A percentile compares a stretch with the other conserved stretches of the same genome.
These are phyloP conservation scores for Glandiceps talaboti DNA, from an alignment of 53 echinoderm and acorn worm species.

Conservation along the genomic window DNA sequence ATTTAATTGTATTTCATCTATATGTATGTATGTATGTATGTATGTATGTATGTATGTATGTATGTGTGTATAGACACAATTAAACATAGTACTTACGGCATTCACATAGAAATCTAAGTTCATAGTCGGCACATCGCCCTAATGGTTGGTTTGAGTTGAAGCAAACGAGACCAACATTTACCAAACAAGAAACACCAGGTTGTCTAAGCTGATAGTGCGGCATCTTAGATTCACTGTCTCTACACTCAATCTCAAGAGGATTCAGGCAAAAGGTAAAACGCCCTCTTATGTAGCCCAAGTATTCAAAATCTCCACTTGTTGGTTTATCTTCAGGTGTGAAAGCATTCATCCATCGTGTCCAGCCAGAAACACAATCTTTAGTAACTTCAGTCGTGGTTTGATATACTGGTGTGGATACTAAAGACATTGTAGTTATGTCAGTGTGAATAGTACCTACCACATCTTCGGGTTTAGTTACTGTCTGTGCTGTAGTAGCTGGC, in stretches of 20 bases:
- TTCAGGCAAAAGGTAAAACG: not conserved
- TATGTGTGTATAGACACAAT: no score
- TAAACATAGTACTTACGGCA: no score
- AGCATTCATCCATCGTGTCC: not conserved
- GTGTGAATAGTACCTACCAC: no score
- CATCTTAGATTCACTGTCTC: not conserved
- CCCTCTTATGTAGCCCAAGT: not conserved
- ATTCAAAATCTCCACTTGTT: not conserved
- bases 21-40: no score
- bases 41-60: no score
- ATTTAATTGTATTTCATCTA: no score
- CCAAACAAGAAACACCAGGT: not conserved
- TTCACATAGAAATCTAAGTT: not conserved
- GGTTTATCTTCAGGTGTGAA: not conserved
- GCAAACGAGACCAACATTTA: not conserved
- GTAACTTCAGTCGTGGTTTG: no score
- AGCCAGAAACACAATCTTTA: no score
- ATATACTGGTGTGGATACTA: no score
- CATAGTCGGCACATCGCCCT: not conserved
- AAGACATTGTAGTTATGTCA: no score
- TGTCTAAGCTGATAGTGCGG: not conserved
- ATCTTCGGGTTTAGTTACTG: no score
- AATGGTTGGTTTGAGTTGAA: not conserved
- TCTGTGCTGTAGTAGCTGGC: no score
- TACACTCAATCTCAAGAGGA: not conserved